Evolutionary conservation across 2,888 invertebrate species (phyloP), one percentile per base, ranked within the genome.

Genomic region (Anoplius nigerrimus): DNA sequence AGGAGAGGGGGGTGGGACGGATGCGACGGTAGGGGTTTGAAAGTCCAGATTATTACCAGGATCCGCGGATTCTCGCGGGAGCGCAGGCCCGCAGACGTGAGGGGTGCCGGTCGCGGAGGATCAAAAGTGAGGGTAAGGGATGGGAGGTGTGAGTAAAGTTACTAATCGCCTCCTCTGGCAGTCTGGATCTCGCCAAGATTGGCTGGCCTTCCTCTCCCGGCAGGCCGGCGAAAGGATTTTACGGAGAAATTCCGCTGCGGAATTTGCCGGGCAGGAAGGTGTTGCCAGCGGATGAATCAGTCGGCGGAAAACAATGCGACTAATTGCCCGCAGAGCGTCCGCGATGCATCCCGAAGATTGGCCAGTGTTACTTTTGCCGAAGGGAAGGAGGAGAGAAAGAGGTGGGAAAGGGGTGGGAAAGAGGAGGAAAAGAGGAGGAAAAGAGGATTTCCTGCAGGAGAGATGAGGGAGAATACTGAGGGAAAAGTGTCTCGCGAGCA

Each of bases 21-120:
- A n/a, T n/a, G n/a, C n/a, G n/a, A n/a, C n/a, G n/a, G 13, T 16
- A 42, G 21, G 20, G 56, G 24, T 21, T 42, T 46, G 21, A 18
- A 45, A 21, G 24, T 43, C 56, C 48, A 57, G 59, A 56, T 71
- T 74, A 73, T 74, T 65, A 62, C 48, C 58, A 11, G 43, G 46
- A 20, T 46, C n/a, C 46, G 27, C 27, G 34, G 55, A 55, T 27
- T 34, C 27, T 56, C 56, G 43, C 43, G 20, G 21, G 56, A 56
- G 56, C 34, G 34, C 18, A 11, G 52, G 42, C 20, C 20, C 15
- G 20, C 18, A 42, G 18, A 21, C 24, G n/a, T 15, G 16, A 34
- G 22, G 27, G 56, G 43, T 56, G 34, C 20, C 42, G 43, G 11
- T n/a, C 20, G 13, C 27, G 22, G 46, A 54, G 42, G 62, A 45